Evolutionary conservation across 2,797 vertebrate genomes (phyloP), one percentile per base, ranked within the genome.

Genomic region (Argentina silus): DNA sequence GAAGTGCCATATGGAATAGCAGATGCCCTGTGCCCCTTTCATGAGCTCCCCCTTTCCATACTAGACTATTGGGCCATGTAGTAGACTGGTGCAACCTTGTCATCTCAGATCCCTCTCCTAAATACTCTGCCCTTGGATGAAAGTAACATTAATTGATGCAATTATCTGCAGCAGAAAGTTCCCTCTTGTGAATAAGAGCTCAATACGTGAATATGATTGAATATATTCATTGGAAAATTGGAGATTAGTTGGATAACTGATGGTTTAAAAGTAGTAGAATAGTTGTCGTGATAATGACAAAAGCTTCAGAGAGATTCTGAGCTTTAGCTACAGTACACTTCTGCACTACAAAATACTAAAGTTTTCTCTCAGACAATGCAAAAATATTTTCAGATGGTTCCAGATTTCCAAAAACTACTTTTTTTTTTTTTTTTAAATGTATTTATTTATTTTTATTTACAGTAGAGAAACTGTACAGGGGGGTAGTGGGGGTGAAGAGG

Each of bases 1-100:
- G 72, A 71, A 74, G 60, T 69, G 64, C 61, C 77, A 84, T 81
- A 81, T 86, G 80, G 56, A 44, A 61, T 61, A 78, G 70, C 82
- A 84, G 80, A 83, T 80, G 80, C 68, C 78, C 70, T 44, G n/a
- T 59, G 59, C 63, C 43, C 48, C 75, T 66, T 61, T 70, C 69
- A 84, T 70, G 69, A 78, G 55, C 23, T 64, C 59, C 56, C 73
- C 59, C 74, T 76, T 36, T 73, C 64, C 71, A 75, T 79, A 60
- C 76, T 57, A 63, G 56, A 70, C 74, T 72, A 79, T 73, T 73
- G 51, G 45, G n/a, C 4, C 72, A 44, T 42, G 21, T 53, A 66
- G n/a, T 19, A 21, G 23, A 60, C 55, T 67, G 43, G 56, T 59
- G 19, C 19, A 21, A 47, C 9, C 27, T 23, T 17, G 44, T 59